These are phyloP conservation scores for Gisinianus flammeolus DNA, from an alignment of 2,888 invertebrate species.

Conservation along the genomic window DNA sequence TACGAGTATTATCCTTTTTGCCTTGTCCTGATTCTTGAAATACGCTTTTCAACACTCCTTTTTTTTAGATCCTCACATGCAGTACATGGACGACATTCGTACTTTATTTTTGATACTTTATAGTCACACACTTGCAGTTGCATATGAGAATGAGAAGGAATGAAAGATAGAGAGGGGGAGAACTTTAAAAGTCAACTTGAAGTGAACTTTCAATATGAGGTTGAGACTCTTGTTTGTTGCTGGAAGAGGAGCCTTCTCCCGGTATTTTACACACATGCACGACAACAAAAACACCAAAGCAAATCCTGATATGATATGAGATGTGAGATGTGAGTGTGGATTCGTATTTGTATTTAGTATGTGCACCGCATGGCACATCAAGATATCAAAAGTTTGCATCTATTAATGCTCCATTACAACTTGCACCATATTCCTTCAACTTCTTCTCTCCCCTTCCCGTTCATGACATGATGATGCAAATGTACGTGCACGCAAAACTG, in stretches of 20 bases:
- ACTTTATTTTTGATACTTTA: too few species aligned
- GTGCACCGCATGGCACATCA: background rate
- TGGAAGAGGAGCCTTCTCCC: too few species aligned
- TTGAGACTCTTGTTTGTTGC: background rate
- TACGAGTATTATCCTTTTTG: too few species aligned
- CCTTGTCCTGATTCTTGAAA: too few species aligned
- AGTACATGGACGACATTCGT: too few species aligned
- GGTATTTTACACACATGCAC: too few species aligned
- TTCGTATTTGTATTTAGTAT: background rate
- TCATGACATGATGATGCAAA: too few species aligned
- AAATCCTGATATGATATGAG: background rate
- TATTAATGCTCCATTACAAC: background rate
- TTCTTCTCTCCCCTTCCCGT: background rate
- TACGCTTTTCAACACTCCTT: background rate
- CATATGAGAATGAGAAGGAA: too few species aligned
- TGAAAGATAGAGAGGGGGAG: too few species aligned
- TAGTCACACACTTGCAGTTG: too few species aligned
- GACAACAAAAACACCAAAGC: too few species aligned
- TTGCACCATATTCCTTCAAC: background rate
- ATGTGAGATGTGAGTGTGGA: background rate
- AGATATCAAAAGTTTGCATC: constrained; percentile 10
- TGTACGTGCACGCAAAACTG: background rate
- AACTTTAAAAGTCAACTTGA: background rate
- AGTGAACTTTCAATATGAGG: background rate
- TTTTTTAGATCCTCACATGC: too few species aligned